Conservation (phyloP, 2,888 invertebrate species). For the Allacma fusca region DNA sequence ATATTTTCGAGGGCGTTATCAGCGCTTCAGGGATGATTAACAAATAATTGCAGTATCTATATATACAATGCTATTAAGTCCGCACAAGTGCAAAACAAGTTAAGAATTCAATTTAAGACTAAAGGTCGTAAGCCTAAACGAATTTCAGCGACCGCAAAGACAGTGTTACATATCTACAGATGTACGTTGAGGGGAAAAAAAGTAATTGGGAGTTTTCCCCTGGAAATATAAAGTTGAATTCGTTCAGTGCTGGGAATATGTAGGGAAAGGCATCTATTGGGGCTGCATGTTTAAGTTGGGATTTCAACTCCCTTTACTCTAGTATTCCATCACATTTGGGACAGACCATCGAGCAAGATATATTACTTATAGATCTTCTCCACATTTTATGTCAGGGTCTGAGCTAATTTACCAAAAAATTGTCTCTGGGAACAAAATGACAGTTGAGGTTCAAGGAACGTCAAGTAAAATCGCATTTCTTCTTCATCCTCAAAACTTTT, state of each 20-base stretch:
- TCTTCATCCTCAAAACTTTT: background rate
- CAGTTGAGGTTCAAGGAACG: slow-evolving; percentile 26
- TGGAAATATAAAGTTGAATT: slow-evolving; percentile 1
- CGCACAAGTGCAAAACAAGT: too few species aligned
- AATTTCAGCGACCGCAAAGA: background rate
- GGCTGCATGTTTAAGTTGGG: slow-evolving; percentile 19
- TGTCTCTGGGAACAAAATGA: slow-evolving; percentile 17
- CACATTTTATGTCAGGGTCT: slow-evolving; percentile 14
- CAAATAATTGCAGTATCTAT: too few species aligned
- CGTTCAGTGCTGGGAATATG: background rate
- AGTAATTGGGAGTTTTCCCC: slow-evolving; percentile 10
- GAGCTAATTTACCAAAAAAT: slow-evolving; percentile 38
- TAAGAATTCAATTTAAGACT: background rate
- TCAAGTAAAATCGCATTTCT: slow-evolving; percentile 28
- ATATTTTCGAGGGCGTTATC: too few species aligned
- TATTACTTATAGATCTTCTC: slow-evolving; percentile 14
- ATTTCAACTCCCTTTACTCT: slow-evolving; percentile 1
- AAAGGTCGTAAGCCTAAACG: background rate
- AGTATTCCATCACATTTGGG: slow-evolving; percentile 19
- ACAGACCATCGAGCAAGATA: slow-evolving; percentile 16
- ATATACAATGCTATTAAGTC: too few species aligned
- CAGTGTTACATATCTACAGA: background rate
- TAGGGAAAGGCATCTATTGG: background rate
- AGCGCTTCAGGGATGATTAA: too few species aligned
- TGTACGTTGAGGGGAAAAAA: background rate